phyloP scores from a whole-genome alignment of 2,888 invertebrate species.

The Chaetoderma sp. region DNA sequence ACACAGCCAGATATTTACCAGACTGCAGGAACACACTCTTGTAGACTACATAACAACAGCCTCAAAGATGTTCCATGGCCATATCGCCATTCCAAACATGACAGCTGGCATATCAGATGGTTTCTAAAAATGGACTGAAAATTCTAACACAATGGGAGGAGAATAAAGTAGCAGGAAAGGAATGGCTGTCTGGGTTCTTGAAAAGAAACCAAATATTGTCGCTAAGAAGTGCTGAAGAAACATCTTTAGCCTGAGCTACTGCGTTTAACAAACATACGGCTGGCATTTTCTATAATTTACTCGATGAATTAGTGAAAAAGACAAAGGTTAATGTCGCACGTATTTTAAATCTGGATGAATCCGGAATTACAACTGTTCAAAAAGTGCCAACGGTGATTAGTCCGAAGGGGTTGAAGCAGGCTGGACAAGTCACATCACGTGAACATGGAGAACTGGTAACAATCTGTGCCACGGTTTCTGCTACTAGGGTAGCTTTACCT shows the following conservation, averaged over 20 bases:
- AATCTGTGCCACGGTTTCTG: too few species aligned
- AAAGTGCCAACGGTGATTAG: neutral
- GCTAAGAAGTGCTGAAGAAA: neutral
- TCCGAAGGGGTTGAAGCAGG: conserved; percentile 9
- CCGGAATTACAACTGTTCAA: conserved; percentile 3
- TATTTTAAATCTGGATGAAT: neutral
- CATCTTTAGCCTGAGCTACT: neutral
- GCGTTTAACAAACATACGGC: neutral
- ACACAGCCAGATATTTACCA: neutral
- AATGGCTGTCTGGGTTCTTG: neutral
- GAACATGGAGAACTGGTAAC: too few species aligned
- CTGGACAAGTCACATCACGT: too few species aligned
- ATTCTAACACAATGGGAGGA: neutral
- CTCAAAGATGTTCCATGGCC: conserved; percentile 7
- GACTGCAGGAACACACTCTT: neutral
- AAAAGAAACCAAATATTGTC: neutral
- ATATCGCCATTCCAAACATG: neutral
- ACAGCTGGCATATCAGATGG: neutral
- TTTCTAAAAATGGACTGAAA: too few species aligned
- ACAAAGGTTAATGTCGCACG: neutral
- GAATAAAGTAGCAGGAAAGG: conserved; percentile 3
- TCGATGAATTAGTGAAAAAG: neutral
- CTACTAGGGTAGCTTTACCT: too few species aligned
- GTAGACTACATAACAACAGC: neutral
- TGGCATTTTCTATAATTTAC: neutral